Evolutionary conservation across 1,140 invertebrate genomes (phyloP).

Genomic region (Lethrus apterus): DNA sequence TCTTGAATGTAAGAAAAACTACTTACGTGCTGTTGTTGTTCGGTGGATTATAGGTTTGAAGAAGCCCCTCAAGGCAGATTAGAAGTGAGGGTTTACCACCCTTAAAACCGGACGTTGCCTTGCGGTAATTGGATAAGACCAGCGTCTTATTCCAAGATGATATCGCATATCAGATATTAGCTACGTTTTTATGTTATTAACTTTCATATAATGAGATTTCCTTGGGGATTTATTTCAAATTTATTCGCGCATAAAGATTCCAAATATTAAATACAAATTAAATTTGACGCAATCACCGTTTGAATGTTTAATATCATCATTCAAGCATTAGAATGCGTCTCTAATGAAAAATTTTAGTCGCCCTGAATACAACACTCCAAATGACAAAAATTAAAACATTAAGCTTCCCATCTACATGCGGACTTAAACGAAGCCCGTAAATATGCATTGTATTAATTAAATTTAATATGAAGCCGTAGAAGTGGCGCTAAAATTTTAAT

Average conservation of each 20-base stretch:
- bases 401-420: too few relatives aligned
- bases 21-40: constrained; percentile 1
- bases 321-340: too few relatives aligned
- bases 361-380: too few relatives aligned
- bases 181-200: constrained; percentile 19
- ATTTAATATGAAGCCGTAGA: constrained; percentile 26
- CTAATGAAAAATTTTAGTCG: too few relatives aligned
- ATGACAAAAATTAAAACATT: too few relatives aligned
- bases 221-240: constrained; percentile 12
- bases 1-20: not conserved
- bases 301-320: too few relatives aligned
- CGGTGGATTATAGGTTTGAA: constrained; percentile 21
- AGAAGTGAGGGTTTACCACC: constrained; percentile 23
- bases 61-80: constrained; percentile 22
- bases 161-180: constrained; percentile 23
- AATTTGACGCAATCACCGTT: too few relatives aligned
- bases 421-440: constrained; percentile 13
- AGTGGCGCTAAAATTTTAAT: constrained; percentile 32
- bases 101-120: constrained; percentile 22
- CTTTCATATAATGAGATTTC: constrained; percentile 15
- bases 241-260: too few relatives aligned
- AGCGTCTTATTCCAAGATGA: constrained; percentile 22
- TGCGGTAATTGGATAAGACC: constrained; percentile 24
- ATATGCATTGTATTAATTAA: constrained; percentile 23
- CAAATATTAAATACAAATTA: too few relatives aligned